Percentiles rank a stretch among this genome's conserved stretches.
Evolutionary conservation across 2,888 invertebrate species (phyloP).

Genomic region (Peribatodes rhomboidaria): DNA sequence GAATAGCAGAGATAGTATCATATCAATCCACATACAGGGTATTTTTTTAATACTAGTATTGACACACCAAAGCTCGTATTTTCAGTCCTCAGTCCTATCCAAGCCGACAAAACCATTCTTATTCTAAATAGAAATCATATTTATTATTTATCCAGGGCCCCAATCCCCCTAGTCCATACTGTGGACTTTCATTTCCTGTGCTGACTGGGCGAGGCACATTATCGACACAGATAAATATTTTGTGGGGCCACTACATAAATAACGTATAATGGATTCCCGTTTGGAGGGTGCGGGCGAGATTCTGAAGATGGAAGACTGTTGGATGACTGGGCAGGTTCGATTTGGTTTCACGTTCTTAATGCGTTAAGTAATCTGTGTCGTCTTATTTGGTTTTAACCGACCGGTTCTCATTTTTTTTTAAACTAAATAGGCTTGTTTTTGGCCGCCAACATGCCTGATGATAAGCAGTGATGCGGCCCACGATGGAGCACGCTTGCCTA

Average conservation of each 20-base stretch:
- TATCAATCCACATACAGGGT: too few relatives aligned
- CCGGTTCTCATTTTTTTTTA: too few relatives aligned
- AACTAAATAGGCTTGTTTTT: too few relatives aligned
- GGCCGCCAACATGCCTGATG: too few relatives aligned
- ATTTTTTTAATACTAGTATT: too few relatives aligned
- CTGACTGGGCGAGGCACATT: slow-evolving; percentile 67
- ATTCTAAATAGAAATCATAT: slow-evolving; percentile 24
- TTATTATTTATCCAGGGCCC: slow-evolving; percentile 25
- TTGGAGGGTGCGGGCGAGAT: slow-evolving; percentile 58
- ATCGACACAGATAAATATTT: slow-evolving; percentile 84
- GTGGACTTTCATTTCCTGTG: slow-evolving; percentile 49
- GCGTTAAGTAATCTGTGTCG: neutral
- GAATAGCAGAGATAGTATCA: too few relatives aligned
- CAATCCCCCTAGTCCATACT: slow-evolving; percentile 29
- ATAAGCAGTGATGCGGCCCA: too few relatives aligned
- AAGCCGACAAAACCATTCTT: slow-evolving; percentile 12
- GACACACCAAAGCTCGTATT: too few relatives aligned
- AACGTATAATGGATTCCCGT: slow-evolving; percentile 82
- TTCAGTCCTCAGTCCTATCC: neutral
- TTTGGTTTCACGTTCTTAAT: neutral
- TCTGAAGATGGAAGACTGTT: slow-evolving; percentile 13
- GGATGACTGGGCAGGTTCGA: neutral
- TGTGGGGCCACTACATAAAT: slow-evolving; percentile 80
- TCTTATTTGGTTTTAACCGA: too few relatives aligned
- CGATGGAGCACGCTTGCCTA: too few relatives aligned